Base-by-base conservation (phyloP, 2,113 vertebrate species). In the Rhagologus leucostigma region DNA sequence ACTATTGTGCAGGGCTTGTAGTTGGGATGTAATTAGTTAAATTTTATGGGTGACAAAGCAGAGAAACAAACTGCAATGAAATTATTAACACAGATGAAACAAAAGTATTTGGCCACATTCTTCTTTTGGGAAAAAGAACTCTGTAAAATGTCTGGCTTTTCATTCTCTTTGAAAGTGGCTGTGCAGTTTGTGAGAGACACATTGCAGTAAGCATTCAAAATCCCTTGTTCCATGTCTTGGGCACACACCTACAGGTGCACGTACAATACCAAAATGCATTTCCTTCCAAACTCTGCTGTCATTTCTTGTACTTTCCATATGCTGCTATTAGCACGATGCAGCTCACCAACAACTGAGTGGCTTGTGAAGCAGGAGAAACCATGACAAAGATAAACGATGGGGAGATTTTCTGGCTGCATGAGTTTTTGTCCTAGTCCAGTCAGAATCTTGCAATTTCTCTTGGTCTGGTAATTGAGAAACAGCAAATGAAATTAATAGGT, bases 301-400 rank as follows among this genome's bases (percentile, higher is more conserved):
- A 71, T 77, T 90, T 84, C 35, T 68, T 84, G 10, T 60, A 71
- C 49, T 90, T 93, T 50, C 74, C 50, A 50, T 83, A 53, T 73
- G 78, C 41, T 93, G 23, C 63, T 74, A 17, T 79, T 81, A 88
- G 47, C 52, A 67, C 0, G 0, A 52, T 65, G 62, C 67, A 69
- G 23, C 23, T 87, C 88, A 86, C 75, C 53, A 87, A 42, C 37
- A 71, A 50, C 67, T 65, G 23, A 0, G 0, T 76, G 55, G 30
- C 47, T 76, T 77, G 35, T 89, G 59, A 59, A 11, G 42, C 35
- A 68, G 67, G 17, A 85, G 71, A 65, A 91, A 87, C 33, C 27
- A 52, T 0, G 0, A 64, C 77, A 80, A 49, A 89, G 70, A 80
- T 67, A 74, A 90, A 90, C 0, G 0, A 46, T 0, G 0, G 59